phyloP scores from a whole-genome alignment of 1,140 invertebrate species.

The Aphaenogaster floridana region DNA sequence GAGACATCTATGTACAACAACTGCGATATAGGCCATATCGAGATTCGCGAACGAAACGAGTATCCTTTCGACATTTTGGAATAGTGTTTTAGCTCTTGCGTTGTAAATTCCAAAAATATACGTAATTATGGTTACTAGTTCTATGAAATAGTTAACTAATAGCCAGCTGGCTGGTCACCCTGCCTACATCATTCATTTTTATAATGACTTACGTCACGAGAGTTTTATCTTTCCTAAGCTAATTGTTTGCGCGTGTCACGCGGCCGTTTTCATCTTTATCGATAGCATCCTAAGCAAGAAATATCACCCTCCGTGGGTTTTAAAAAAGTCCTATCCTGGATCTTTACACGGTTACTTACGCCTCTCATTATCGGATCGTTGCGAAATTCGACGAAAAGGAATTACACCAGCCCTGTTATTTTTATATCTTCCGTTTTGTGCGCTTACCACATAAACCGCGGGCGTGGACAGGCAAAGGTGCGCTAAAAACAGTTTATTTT shows the following conservation, averaged over 20 bases:
- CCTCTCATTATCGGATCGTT: not conserved
- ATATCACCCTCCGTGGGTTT: not conserved
- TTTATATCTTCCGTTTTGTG: not conserved
- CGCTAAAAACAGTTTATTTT: constrained; percentile 63
- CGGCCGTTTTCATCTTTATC: not conserved
- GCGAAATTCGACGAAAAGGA: not conserved
- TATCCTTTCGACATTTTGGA: not conserved
- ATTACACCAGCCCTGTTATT: not conserved
- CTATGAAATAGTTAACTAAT: not conserved
- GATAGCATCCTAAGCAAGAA: not conserved
- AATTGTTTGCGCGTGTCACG: constrained; percentile 47
- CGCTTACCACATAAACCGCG: not conserved
- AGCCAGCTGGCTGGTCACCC: not conserved
- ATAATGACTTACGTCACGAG: not conserved
- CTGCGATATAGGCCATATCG: not conserved
- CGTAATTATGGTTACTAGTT: not conserved
- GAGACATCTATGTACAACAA: not conserved
- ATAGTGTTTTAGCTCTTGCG: not conserved
- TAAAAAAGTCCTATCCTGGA: not conserved
- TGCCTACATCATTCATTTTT: constrained; percentile 27
- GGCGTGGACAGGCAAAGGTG: constrained; percentile 3
- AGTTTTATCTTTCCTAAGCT: constrained; percentile 30
- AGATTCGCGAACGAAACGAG: not conserved
- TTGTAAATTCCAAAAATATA: not conserved
- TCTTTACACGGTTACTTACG: not conserved